A percentile compares a stretch with the other conserved stretches of the same genome.
phyloP scores from a whole-genome alignment of 2,797 vertebrate genomes.

The Serranus cabrilla region DNA sequence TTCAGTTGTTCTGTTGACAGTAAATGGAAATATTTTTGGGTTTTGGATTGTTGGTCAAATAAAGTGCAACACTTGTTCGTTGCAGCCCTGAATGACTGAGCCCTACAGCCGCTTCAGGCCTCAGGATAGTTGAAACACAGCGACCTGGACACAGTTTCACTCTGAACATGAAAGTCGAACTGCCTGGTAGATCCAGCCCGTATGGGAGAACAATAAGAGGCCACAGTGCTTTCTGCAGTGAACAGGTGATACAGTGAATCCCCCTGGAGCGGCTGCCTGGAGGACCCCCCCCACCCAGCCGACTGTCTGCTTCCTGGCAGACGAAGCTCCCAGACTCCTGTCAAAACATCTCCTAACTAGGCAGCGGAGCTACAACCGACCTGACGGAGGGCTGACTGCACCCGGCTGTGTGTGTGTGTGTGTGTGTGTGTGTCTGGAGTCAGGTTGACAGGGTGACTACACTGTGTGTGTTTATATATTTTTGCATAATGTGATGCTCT shows the following conservation, averaged over 20 bases:
- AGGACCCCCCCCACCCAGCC: background rate
- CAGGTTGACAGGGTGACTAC: conserved; percentile 36
- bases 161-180: background rate
- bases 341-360: conserved; percentile 69
- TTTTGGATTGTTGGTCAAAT: background rate
- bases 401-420: background rate
- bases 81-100: background rate
- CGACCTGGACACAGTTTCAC: background rate
- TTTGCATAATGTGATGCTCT: conserved; percentile 10
- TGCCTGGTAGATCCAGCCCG: background rate
- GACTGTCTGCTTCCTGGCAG: conserved; percentile 61
- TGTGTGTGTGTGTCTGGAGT: conserved; percentile 14
- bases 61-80: background rate
- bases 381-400: conserved; percentile 42
- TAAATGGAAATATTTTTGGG: background rate
- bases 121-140: no score
- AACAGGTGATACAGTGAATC: conserved; percentile 57
- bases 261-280: conserved; percentile 4
- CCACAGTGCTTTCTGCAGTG: conserved; percentile 12
- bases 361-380: conserved; percentile 40
- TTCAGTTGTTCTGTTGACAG: background rate
- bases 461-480: conserved; percentile 1
- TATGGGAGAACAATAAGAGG: background rate
- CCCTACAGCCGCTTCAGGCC: background rate
- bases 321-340: conserved; percentile 62